phyloP scores from a whole-genome alignment of 2,888 invertebrate species.

The Trisateles emortualis region DNA sequence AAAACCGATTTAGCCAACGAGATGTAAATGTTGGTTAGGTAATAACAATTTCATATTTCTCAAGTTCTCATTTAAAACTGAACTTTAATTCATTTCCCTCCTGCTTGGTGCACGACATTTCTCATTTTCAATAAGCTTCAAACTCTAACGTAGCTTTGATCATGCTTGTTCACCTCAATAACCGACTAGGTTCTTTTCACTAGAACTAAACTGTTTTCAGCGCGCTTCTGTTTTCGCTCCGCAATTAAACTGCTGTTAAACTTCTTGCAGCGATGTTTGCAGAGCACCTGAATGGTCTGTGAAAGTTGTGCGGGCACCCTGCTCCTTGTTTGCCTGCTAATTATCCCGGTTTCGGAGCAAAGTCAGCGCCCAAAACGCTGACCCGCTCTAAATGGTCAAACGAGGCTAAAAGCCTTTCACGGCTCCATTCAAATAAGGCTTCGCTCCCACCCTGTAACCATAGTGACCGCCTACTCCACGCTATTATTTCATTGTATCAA shows the following conservation, averaged over 20 bases:
- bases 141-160: conserved; percentile 60
- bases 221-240: conserved; percentile 82
- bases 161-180: conserved; percentile 65
- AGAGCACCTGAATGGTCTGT: conserved; percentile 82
- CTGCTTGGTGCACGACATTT: conserved; percentile 50
- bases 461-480: conserved; percentile 76
- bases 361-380: conserved; percentile 80
- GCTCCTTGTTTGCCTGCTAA: conserved; percentile 85
- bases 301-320: conserved; percentile 76
- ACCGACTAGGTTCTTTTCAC: conserved; percentile 79
- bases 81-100: conserved; percentile 55
- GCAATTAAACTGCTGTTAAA: conserved; percentile 87
- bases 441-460: conserved; percentile 75
- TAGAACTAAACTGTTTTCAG: conserved; percentile 80
- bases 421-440: conserved; percentile 72
- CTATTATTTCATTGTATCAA: conserved; percentile 84
- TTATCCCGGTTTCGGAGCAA: conserved; percentile 74
- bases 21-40: not conserved
- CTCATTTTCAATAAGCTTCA: conserved; percentile 69
- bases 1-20: not conserved
- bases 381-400: conserved; percentile 80
- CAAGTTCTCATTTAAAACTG: conserved; percentile 34
- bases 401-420: conserved; percentile 77
- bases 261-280: conserved; percentile 84
- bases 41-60: conserved; percentile 13